These are phyloP conservation scores for Drosophila pandora DNA, from an alignment of 1,140 invertebrate genomes.

Conservation along the genomic window DNA sequence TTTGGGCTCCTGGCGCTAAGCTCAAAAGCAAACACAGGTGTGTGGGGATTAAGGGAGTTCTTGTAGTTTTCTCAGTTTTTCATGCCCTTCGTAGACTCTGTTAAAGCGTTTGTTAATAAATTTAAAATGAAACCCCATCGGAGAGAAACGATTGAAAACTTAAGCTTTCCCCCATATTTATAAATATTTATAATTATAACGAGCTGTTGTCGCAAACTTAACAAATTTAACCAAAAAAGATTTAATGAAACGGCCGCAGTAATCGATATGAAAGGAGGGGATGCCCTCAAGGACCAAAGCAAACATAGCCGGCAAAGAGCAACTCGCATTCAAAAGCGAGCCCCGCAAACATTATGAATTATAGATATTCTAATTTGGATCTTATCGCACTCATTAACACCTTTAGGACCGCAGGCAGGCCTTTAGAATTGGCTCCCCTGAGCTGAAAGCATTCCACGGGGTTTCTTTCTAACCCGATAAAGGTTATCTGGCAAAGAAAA, in stretches of 20 bases:
- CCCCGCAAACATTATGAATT: conserved; percentile 67
- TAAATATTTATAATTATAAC: background rate
- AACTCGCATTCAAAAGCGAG: conserved; percentile 32
- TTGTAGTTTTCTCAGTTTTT: background rate
- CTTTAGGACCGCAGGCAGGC: conserved; percentile 37
- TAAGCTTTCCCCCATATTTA: background rate
- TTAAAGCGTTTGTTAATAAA: conserved; percentile 2
- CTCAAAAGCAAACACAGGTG: conserved; percentile 54
- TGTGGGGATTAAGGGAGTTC: background rate
- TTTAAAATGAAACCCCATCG: background rate
- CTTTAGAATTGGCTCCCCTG: conserved; percentile 53
- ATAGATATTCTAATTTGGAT: conserved; percentile 78
- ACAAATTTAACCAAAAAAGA: background rate
- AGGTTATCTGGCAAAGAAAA: conserved; percentile 64
- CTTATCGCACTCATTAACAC: conserved; percentile 80
- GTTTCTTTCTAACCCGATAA: conserved; percentile 66
- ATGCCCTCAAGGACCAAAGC: conserved; percentile 9
- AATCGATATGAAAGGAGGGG: conserved; percentile 14
- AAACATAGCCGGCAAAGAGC: conserved; percentile 49
- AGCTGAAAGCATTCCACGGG: conserved; percentile 39
- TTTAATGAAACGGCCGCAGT: background rate
- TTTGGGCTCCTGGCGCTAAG: conserved; percentile 57
- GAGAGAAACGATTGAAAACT: background rate
- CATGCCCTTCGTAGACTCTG: background rate
- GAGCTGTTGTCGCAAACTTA: background rate